phyloP scores from a whole-genome alignment of 2,113 vertebrate species.

The Cyphomyrus plagiostoma region DNA sequence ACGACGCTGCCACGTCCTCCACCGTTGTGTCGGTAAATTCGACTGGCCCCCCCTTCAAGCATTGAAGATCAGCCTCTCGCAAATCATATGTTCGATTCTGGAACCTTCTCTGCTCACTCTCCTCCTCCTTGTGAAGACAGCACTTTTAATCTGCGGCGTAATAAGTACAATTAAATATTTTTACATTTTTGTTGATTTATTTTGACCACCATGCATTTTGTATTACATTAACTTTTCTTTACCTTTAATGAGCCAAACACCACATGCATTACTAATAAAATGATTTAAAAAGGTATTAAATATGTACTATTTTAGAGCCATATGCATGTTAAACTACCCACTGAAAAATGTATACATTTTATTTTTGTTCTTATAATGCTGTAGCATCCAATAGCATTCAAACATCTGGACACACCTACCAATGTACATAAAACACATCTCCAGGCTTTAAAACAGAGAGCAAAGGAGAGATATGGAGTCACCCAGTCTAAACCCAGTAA shows the following conservation, averaged over 20 bases:
- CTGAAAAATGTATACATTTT: not conserved
- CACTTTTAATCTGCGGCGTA: not conserved
- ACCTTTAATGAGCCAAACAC: not conserved
- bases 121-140: not conserved
- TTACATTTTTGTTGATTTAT: not conserved
- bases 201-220: not conserved
- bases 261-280: not conserved
- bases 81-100: slow-evolving; percentile 27
- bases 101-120: not conserved
- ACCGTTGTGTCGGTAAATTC: slow-evolving; percentile 42
- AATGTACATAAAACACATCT: not conserved
- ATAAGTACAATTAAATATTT: not conserved
- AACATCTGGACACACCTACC: not conserved
- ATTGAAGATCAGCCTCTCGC: slow-evolving; percentile 62
- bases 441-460: not conserved
- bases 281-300: not conserved
- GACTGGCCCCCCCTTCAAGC: slow-evolving; percentile 46
- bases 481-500: not conserved
- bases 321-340: not conserved
- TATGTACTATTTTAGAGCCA: not conserved
- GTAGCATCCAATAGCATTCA: not conserved
- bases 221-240: not conserved
- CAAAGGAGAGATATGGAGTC: not conserved
- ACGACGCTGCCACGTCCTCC: slow-evolving; percentile 59
- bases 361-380: not conserved